These are phyloP conservation scores for Bolinopsis microptera DNA, from an alignment of 37 sponge, comb jelly and placozoan genomes.

Conservation along the genomic window DNA sequence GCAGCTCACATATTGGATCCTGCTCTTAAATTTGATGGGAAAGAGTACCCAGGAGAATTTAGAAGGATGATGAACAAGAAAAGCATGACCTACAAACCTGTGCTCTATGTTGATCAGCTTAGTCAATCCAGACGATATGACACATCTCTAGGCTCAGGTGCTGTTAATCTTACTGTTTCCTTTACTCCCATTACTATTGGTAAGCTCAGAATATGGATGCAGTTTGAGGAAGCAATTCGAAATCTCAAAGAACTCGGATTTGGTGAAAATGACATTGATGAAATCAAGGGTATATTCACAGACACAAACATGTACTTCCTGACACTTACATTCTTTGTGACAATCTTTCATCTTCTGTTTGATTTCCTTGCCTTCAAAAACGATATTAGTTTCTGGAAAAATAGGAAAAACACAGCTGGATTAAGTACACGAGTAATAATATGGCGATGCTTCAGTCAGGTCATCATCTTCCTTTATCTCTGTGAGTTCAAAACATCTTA, in stretches of 20 bases:
- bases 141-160: background rate
- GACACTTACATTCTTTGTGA: conserved; percentile 82
- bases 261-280: conserved; percentile 86
- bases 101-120: conserved; percentile 79
- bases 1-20: conserved; percentile 72
- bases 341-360: conserved; percentile 87
- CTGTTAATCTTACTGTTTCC: conserved; percentile 68
- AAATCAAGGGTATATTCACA: conserved; percentile 82
- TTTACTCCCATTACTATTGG: conserved; percentile 78
- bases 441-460: conserved; percentile 86
- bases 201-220: conserved; percentile 74
- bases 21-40: conserved; percentile 70
- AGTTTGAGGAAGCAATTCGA: conserved; percentile 69
- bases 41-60: conserved; percentile 71
- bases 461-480: conserved; percentile 85
- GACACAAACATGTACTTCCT: conserved; percentile 77
- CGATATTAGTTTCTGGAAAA: conserved; percentile 85
- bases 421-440: conserved; percentile 77
- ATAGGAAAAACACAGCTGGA: conserved; percentile 81
- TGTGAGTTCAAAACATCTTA: conserved; percentile 87
- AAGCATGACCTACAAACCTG: conserved; percentile 70
- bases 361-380: conserved; percentile 96
- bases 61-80: background rate
- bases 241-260: conserved; percentile 77
- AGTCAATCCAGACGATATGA: conserved; percentile 57